These are phyloP conservation scores for Lithophane socia DNA, from an alignment of 2,888 invertebrate species.

Conservation along the genomic window DNA sequence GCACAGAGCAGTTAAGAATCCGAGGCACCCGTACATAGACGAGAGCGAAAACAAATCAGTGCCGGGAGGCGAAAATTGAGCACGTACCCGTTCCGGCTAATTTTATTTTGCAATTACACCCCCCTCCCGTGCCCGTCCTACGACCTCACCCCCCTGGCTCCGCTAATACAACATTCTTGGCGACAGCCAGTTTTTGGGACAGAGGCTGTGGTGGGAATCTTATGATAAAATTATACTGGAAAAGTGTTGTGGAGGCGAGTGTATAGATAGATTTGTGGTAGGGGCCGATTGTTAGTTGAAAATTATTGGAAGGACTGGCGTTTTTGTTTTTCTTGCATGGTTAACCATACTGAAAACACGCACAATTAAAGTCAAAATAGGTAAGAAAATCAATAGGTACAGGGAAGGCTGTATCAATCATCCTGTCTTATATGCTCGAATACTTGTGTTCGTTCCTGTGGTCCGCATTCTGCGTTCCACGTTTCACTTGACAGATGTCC, in stretches of 20 bases:
- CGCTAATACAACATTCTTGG: slow-evolving; percentile 89
- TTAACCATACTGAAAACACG: background rate
- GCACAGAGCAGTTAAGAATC: slow-evolving; percentile 77
- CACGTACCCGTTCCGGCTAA: slow-evolving; percentile 91
- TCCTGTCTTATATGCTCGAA: background rate
- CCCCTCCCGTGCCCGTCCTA: slow-evolving; percentile 72
- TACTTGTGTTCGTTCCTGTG: background rate
- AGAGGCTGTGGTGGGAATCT: slow-evolving; percentile 71
- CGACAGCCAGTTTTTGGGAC: slow-evolving; percentile 82
- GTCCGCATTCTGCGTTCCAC: background rate
- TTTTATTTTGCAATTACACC: slow-evolving; percentile 91
- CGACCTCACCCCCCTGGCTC: slow-evolving; percentile 72
- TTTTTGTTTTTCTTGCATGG: background rate
- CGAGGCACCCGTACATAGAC: slow-evolving; percentile 79
- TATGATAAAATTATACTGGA: slow-evolving; percentile 62
- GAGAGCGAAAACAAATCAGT: slow-evolving; percentile 90
- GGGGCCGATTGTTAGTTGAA: slow-evolving; percentile 11
- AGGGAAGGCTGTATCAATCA: too few relatives aligned
- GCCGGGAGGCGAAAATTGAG: slow-evolving; percentile 90
- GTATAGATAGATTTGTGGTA: slow-evolving; percentile 44
- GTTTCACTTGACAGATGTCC: background rate
- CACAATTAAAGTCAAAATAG: too few relatives aligned
- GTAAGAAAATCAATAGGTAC: background rate
- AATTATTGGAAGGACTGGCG: background rate
- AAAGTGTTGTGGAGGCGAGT: slow-evolving; percentile 50